A percentile compares a stretch with the other conserved stretches of the same genome.
Evolutionary conservation across 1,140 invertebrate species (phyloP).

Genomic region (Bathynomus jamesi): DNA sequence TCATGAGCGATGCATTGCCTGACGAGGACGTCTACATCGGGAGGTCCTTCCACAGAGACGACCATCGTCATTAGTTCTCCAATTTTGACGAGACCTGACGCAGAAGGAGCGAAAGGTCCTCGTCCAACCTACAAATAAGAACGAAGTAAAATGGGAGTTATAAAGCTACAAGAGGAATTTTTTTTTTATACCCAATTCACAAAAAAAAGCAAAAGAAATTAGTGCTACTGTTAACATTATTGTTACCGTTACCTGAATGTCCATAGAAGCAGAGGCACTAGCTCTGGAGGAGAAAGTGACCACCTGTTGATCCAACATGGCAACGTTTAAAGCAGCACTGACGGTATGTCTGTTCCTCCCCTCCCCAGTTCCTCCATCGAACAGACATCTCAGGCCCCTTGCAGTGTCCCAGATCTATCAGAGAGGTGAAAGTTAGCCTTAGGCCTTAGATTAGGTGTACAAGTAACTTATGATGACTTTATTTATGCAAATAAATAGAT

Average conservation of each 20-base stretch:
- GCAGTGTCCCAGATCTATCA: slow-evolving; percentile 66
- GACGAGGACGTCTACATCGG: slow-evolving; percentile 62
- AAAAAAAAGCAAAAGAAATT: no score
- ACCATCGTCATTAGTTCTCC: slow-evolving; percentile 74
- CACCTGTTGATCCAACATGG: slow-evolving; percentile 68
- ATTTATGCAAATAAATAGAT: no score
- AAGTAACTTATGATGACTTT: no score
- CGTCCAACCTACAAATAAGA: slow-evolving; percentile 53
- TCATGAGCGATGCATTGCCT: slow-evolving; percentile 69
- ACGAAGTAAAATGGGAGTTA: background rate
- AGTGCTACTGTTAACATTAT: no score
- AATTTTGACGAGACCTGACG: slow-evolving; percentile 69
- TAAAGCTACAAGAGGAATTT: no score
- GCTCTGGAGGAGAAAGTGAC: slow-evolving; percentile 76
- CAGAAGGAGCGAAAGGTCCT: slow-evolving; percentile 65
- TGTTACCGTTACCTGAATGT: slow-evolving; percentile 57
- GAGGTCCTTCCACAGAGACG: slow-evolving; percentile 67
- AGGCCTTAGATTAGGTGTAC: no score
- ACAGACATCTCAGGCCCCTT: slow-evolving; percentile 65
- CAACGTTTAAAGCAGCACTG: slow-evolving; percentile 63
- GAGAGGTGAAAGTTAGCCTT: background rate
- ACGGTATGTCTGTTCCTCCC: slow-evolving; percentile 48
- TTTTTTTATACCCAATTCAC: no score
- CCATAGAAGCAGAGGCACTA: slow-evolving; percentile 61
- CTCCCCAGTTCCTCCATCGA: slow-evolving; percentile 70